Evolutionary conservation across 1,140 invertebrate species (phyloP).

Genomic region (Atta cephalotes): DNA sequence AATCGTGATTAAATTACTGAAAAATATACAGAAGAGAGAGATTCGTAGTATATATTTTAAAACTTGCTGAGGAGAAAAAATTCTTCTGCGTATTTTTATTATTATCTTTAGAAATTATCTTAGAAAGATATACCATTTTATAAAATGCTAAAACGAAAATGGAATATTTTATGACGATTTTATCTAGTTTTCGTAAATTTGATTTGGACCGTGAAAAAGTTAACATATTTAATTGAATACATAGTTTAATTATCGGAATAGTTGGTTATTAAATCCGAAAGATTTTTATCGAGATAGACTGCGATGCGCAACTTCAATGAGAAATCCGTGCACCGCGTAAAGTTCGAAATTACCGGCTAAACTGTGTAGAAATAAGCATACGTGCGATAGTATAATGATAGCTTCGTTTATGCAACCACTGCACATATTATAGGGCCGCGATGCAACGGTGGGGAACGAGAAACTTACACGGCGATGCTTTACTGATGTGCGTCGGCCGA

Average conservation of each 20-base stretch:
- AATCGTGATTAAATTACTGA: slow-evolving; percentile 21
- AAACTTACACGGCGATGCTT: slow-evolving; percentile 55
- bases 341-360: slow-evolving; percentile 49
- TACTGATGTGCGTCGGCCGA: slow-evolving; percentile 62
- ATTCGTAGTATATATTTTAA: slow-evolving; percentile 1
- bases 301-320: neutral
- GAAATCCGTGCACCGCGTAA: slow-evolving; percentile 42
- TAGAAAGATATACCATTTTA: neutral
- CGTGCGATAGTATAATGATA: slow-evolving; percentile 56
- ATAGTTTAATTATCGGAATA: neutral
- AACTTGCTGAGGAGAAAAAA: neutral
- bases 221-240: neutral
- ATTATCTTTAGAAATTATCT: neutral
- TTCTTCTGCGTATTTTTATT: neutral
- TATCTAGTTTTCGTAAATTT: neutral
- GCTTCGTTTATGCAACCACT: slow-evolving; percentile 62
- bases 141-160: neutral
- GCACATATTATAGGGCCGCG: slow-evolving; percentile 7
- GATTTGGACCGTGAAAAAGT: neutral
- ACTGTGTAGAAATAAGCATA: slow-evolving; percentile 61
- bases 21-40: neutral
- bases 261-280: neutral
- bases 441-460: slow-evolving; percentile 35
- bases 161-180: neutral
- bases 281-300: neutral